Base-by-base conservation (phyloP, 2,797 vertebrate species). In the Coendou prehensilis region DNA sequence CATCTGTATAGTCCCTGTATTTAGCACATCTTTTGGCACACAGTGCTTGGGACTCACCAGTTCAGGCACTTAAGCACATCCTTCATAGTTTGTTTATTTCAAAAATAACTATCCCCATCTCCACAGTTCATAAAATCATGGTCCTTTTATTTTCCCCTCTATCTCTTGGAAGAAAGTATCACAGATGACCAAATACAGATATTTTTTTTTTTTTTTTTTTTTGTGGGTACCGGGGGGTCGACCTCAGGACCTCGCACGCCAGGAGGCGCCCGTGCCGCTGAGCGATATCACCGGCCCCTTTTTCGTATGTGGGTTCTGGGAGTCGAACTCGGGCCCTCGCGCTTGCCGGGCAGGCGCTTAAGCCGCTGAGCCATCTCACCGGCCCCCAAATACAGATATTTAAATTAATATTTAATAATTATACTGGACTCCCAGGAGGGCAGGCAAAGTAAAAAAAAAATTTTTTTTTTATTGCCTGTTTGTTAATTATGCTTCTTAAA, bases 331-430 rank as follows among this genome's bases (percentile, higher is more conserved):
- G n/a, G n/a, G n/a, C n/a, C n/a, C n/a, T n/a, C n/a, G n/a, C n/a
- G n/a, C n/a, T n/a, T n/a, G n/a, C n/a, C n/a, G n/a, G n/a, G n/a
- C n/a, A n/a, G n/a, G n/a, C n/a, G n/a, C n/a, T n/a, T n/a, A n/a
- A n/a, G n/a, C n/a, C n/a, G n/a, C n/a, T n/a, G n/a, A n/a, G n/a
- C n/a, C n/a, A n/a, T n/a, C n/a, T n/a, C n/a, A n/a, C n/a, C n/a
- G n/a, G n/a, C n/a, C n/a, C n/a, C 33, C 23, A 87, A 94, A 23
- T 64, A 67, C 15, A 50, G 54, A 90, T 52, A 64, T 5, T 71
- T 33, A 63, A 50, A 87, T 59, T 86, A 87, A 67, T 88, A 91
- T 76, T 89, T 96, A 90, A 95, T 54, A 87, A 47, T 78, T 54
- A 88, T 79, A 87, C 2, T 81, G 79, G 37, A 23, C 47, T 90